Conservation (phyloP, 2,113 vertebrate genomes). For the Aramus guarauna region DNA sequence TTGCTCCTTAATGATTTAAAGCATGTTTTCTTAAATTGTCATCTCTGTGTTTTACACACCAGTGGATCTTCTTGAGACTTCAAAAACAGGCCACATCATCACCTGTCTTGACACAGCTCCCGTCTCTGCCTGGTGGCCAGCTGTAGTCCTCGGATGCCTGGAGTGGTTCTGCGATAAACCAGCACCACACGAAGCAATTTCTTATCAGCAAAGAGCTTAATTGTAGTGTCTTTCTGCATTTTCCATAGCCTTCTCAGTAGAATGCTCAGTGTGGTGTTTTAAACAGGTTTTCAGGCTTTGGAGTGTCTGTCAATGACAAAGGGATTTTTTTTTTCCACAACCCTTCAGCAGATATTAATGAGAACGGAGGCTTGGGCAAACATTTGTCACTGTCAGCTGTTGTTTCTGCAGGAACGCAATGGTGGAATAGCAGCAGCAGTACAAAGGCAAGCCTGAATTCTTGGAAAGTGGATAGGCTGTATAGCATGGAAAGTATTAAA, state of each 20-base stretch:
- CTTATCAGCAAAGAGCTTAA: background rate
- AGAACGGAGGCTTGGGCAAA: background rate
- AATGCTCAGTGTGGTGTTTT: background rate
- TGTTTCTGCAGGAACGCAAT: background rate
- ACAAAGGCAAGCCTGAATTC: background rate
- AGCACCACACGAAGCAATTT: background rate
- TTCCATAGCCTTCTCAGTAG: background rate
- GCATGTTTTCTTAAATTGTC: background rate
- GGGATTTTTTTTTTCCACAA: background rate
- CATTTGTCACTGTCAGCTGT: background rate
- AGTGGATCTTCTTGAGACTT: background rate
- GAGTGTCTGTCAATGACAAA: background rate
- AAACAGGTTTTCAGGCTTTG: background rate
- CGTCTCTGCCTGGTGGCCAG: background rate
- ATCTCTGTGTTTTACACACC: background rate
- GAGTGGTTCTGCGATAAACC: background rate
- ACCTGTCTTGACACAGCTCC: background rate
- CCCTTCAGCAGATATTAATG: background rate
- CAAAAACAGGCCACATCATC: background rate
- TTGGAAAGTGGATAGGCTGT: background rate
- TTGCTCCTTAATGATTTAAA: background rate
- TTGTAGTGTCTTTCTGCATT: background rate
- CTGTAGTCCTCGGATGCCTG: background rate
- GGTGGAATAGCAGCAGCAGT: background rate
- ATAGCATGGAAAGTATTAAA: background rate